Percentiles rank a stretch among this genome's conserved stretches.
Conservation (phyloP, 1,140 invertebrate species). For the Phymorhynchus buccinoides region DNA sequence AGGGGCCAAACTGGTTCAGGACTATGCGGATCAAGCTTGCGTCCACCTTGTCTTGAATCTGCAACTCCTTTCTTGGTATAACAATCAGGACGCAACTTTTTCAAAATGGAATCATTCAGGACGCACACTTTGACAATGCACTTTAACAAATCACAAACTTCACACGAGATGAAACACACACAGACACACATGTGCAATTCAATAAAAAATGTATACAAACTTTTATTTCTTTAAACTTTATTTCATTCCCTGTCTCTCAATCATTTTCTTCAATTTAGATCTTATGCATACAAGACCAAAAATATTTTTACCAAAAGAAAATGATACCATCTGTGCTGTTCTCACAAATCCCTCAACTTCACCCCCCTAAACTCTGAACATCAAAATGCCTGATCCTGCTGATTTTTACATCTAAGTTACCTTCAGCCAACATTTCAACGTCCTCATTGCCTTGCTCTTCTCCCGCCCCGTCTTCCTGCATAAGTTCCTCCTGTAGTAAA, state of each 20-base stretch:
- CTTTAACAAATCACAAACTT: not conserved
- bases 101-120: not conserved
- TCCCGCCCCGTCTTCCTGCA: not conserved
- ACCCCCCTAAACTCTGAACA: not conserved
- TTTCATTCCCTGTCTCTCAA: too few relatives aligned
- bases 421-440: not conserved
- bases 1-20: not conserved
- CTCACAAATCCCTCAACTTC: too few relatives aligned
- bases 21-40: not conserved
- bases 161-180: not conserved
- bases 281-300: too few relatives aligned
- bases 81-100: not conserved
- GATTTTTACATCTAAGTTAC: conserved; percentile 1
- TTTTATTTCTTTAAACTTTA: not conserved
- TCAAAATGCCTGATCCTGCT: not conserved
- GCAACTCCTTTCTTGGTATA: conserved; percentile 4
- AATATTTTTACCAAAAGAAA: too few relatives aligned
- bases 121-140: not conserved
- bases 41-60: conserved; percentile 1
- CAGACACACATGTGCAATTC: too few relatives aligned
- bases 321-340: not conserved
- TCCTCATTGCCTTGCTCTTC: conserved; percentile 1
- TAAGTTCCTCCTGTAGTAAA: not conserved
- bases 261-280: not conserved
- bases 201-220: not conserved